Evolutionary conservation across 2,888 invertebrate species (phyloP).

Genomic region (Xestia xanthographa): DNA sequence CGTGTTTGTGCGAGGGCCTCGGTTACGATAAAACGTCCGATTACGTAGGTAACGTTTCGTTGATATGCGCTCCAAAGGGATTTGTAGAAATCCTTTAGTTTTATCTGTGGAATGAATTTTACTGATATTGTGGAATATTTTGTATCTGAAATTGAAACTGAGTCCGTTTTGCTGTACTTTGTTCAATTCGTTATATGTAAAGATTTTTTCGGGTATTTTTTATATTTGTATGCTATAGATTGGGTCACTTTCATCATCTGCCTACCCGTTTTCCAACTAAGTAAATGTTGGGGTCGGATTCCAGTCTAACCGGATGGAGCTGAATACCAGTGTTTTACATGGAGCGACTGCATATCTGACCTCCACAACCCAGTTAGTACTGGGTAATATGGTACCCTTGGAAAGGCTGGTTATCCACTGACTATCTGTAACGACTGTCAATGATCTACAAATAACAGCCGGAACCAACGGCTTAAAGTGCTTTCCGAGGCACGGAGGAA

Average conservation of each 20-base stretch:
- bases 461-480: too few species aligned
- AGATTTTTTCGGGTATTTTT: background rate
- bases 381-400: too few species aligned
- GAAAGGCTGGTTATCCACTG: too few species aligned
- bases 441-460: too few species aligned
- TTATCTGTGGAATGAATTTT: slow-evolving; percentile 35
- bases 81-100: slow-evolving; percentile 41
- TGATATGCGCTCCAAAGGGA: slow-evolving; percentile 44
- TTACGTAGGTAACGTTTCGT: slow-evolving; percentile 42
- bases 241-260: background rate
- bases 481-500: too few species aligned
- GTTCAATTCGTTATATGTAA: background rate
- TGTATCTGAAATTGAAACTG: slow-evolving; percentile 28
- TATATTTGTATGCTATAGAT: background rate
- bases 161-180: background rate
- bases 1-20: background rate
- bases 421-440: too few species aligned
- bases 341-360: too few species aligned
- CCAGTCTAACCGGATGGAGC: too few species aligned
- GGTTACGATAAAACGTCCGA: slow-evolving; percentile 40
- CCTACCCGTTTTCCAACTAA: too few species aligned
- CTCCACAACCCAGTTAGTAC: too few species aligned
- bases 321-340: too few species aligned
- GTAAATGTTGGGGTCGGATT: too few species aligned
- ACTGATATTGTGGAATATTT: slow-evolving; percentile 35